These are phyloP conservation scores for Malurus alboscapulatus DNA, from an alignment of 2,113 vertebrate species.

Conservation along the genomic window DNA sequence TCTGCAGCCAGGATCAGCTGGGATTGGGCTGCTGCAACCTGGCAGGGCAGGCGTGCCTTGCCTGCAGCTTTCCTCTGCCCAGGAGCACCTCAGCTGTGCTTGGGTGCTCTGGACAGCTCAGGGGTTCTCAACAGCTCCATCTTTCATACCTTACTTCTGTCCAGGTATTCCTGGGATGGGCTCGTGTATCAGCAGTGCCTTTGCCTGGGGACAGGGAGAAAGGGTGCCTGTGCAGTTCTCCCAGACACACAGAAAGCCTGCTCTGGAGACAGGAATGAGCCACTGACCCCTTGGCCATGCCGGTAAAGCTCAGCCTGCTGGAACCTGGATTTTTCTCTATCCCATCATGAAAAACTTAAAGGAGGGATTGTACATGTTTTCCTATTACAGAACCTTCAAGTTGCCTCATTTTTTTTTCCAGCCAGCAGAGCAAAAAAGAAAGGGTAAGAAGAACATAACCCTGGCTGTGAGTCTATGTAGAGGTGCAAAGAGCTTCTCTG, in stretches of 20 bases:
- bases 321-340: not conserved
- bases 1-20: not conserved
- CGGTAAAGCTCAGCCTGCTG: not conserved
- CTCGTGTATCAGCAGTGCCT: not conserved
- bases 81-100: not conserved
- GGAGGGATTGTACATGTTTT: not conserved
- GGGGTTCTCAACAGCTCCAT: not conserved
- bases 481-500: not conserved
- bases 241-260: not conserved
- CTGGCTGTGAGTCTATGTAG: not conserved
- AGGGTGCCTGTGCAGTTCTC: not conserved
- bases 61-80: not conserved
- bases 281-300: not conserved
- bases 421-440: not conserved
- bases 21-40: not conserved
- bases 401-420: not conserved
- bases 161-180: not conserved
- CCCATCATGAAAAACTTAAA: not conserved
- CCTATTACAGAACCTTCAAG: not conserved
- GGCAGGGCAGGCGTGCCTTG: rapidly evolving
- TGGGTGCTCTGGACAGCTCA: not conserved
- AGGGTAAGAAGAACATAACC: not conserved
- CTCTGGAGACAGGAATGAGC: not conserved
- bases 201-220: not conserved
- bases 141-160: not conserved